Evolutionary conservation across 2,797 vertebrate species (phyloP).

Genomic region (Emys orbicularis): DNA sequence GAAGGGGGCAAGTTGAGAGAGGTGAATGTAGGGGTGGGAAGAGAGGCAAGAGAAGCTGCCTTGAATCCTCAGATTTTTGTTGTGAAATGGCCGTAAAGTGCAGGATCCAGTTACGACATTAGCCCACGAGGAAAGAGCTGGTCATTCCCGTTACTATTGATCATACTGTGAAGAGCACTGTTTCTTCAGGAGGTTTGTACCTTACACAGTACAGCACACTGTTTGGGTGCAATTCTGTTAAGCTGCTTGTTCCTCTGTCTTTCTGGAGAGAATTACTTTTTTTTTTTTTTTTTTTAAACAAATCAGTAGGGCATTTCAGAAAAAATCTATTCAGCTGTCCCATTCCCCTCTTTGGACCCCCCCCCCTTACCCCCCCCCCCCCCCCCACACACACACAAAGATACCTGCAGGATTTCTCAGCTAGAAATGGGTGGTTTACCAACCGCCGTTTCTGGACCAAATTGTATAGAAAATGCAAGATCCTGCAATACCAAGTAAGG

Average conservation of each 20-base stretch:
- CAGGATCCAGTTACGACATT: background rate
- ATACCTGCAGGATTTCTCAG: background rate
- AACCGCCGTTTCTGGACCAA: background rate
- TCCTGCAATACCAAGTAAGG: background rate
- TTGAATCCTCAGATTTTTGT: background rate
- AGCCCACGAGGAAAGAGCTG: background rate
- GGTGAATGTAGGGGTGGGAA: background rate
- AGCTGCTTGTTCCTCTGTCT: background rate
- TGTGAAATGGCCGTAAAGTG: background rate
- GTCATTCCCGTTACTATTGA: background rate
- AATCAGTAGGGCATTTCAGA: background rate
- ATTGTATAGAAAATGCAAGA: background rate
- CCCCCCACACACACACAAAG: background rate
- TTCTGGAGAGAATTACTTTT: background rate
- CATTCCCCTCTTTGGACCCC: background rate
- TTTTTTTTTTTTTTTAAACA: background rate
- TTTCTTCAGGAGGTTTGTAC: background rate
- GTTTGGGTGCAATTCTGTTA: background rate
- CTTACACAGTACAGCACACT: too few species aligned
- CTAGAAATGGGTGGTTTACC: background rate
- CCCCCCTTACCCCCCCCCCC: background rate
- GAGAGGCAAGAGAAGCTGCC: background rate
- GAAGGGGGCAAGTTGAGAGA: background rate
- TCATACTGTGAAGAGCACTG: background rate
- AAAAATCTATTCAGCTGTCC: background rate